A percentile compares a stretch with the other conserved stretches of the same genome.
phyloP scores from a whole-genome alignment of 2,888 invertebrate genomes.

The Lithophane socia region DNA sequence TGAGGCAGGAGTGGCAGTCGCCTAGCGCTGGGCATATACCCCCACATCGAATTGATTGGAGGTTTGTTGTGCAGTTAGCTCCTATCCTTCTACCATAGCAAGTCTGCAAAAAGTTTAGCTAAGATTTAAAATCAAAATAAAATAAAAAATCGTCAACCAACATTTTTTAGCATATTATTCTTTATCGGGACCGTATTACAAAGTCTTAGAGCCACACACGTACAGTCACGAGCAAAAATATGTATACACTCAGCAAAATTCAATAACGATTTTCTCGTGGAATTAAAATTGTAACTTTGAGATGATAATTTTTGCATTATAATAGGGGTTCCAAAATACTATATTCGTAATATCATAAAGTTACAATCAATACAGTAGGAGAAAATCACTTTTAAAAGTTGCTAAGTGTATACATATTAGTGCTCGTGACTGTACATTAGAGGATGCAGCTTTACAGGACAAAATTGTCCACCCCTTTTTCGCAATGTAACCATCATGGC shows the following conservation, averaged over 20 bases:
- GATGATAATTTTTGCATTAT: no score
- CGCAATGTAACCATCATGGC: neutral
- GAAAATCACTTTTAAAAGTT: no score
- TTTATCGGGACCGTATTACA: neutral
- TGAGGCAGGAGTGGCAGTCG: constrained; percentile 97
- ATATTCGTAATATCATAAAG: no score
- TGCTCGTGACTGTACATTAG: no score
- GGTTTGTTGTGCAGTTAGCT: constrained; percentile 97
- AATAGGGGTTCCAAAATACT: no score
- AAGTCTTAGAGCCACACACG: neutral
- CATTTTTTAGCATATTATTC: neutral
- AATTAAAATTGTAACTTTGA: no score
- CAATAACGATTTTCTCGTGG: no score
- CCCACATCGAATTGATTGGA: constrained; percentile 96
- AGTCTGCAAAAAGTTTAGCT: constrained; percentile 80
- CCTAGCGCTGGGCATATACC: constrained; percentile 97
- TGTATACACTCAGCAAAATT: no score
- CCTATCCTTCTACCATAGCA: constrained; percentile 96
- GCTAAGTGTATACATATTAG: no score
- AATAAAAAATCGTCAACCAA: neutral
- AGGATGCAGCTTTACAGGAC: neutral
- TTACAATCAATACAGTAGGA: no score
- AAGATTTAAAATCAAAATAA: no score
- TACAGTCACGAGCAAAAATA: no score
- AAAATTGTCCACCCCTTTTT: constrained; percentile 7